Base-by-base conservation (phyloP, 2,888 invertebrate species). In the Mesopsocus fuscifrons region DNA sequence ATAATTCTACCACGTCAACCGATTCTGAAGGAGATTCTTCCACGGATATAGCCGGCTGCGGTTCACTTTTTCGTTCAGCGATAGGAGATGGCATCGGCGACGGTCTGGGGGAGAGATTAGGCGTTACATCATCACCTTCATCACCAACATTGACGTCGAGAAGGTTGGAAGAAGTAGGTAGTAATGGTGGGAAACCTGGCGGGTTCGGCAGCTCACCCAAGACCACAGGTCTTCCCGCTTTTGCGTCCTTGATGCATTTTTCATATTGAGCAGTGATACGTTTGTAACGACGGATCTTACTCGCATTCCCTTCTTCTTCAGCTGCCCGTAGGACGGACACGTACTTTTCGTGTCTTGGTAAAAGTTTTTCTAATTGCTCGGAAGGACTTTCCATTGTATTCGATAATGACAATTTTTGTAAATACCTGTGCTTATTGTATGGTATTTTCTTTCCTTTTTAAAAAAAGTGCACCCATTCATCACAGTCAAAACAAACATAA, bases 241-340 rank as follows among this genome's bases (percentile, higher is more conserved):
- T 75, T 54, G 82, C 68, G n/a, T 66, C 56, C 56, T 77, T 79
- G 21, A 94, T 74, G 0, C 92, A 91, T 51, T 84, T 82, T 55
- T 84, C 76, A 56, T 83, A 95, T 61, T 94, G 92, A 62, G 92
- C 92, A 26, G 87, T 80, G 51, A 95, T 89, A 41, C 95, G 70
- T 0, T 83, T 85, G 69, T 88, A 81, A 42, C 92, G 69, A 44
- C 94, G 69, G 0, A 79, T 84, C 62, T 94, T 95, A 22, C 88
- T 77, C 0, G 74, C 61, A 57, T 92, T 91, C 2, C 75, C 79
- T 52, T 82, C 78, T 43, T 72, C 72, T 57, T 82, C 76, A 2
- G 89, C 87, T 45, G 75, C 69, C 17, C 21, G 18, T 3, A 38
- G 38, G 6, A 38, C 38, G 5, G 18, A 16, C 21, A 38, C 4